Conservation (phyloP, 1,140 invertebrate species). For the Mizuhopecten yessoensis region DNA sequence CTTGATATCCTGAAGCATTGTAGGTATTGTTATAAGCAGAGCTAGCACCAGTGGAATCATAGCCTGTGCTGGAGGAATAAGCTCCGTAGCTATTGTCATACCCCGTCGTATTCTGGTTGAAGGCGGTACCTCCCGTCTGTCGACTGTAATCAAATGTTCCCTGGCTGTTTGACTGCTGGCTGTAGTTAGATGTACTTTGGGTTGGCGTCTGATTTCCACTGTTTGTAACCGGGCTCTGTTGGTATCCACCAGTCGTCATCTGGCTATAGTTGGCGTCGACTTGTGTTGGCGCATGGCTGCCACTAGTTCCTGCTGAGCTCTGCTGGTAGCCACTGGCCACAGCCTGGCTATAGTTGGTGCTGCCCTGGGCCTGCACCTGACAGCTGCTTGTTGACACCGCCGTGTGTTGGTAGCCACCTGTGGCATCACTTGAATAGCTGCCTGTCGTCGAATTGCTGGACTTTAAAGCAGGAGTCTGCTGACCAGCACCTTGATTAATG, state of each 20-base stretch:
- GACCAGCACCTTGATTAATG: neutral
- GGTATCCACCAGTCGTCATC: neutral
- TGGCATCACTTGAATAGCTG: neutral
- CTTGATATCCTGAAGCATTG: neutral
- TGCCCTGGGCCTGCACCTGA: neutral
- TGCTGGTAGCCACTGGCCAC: neutral
- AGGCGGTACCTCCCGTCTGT: too few species aligned
- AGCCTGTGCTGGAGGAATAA: neutral
- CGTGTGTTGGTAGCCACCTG: neutral
- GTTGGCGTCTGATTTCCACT: too few species aligned
- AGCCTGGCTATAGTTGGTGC: neutral
- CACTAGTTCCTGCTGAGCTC: neutral
- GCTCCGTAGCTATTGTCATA: neutral
- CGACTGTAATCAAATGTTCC: too few species aligned
- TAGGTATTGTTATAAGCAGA: neutral
- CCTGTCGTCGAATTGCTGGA: constrained; percentile 10
- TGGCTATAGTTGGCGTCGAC: neutral
- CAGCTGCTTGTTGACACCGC: neutral
- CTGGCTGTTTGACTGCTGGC: too few species aligned
- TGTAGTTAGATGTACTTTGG: too few species aligned
- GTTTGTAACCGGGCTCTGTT: too few species aligned
- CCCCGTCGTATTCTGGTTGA: neutral
- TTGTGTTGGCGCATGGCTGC: neutral
- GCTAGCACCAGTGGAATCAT: neutral
- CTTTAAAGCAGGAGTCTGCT: neutral